Evolutionary conservation across 1,140 invertebrate genomes (phyloP).

Genomic region (Prorops nasuta): DNA sequence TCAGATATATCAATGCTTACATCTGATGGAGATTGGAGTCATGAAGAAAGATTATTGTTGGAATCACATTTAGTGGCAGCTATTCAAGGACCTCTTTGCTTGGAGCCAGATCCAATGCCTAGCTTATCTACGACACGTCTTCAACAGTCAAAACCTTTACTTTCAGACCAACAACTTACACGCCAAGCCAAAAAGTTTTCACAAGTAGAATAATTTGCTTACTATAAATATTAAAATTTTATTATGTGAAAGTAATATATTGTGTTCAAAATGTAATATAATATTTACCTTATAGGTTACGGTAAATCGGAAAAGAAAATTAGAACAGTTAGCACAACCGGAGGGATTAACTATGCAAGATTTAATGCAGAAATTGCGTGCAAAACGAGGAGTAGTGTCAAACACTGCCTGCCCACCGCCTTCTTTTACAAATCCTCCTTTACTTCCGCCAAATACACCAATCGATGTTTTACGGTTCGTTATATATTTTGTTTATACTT

Average conservation of each 20-base stretch:
- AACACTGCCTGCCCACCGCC: conserved; percentile 50
- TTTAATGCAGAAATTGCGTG: conserved; percentile 56
- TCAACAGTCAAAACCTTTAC: conserved; percentile 71
- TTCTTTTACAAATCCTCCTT: conserved; percentile 44
- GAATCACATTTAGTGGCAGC: conserved; percentile 83
- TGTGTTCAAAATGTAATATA: too few species aligned
- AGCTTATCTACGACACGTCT: conserved; percentile 71
- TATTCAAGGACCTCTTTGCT: conserved; percentile 79
- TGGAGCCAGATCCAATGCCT: conserved; percentile 81
- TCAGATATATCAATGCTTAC: conserved; percentile 72
- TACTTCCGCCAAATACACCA: conserved; percentile 45
- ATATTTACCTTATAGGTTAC: conserved; percentile 58
- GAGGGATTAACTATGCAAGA: conserved; percentile 74
- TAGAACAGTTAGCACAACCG: conserved; percentile 78
- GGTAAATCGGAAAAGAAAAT: conserved; percentile 82
- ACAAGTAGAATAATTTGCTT: conserved; percentile 55
- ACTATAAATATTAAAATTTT: not conserved
- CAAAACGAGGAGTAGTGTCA: conserved; percentile 35
- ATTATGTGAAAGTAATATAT: not conserved
- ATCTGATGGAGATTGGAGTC: conserved; percentile 68
- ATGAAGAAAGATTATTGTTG: conserved; percentile 74
- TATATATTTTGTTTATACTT: conserved; percentile 4
- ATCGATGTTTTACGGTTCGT: conserved; percentile 52
- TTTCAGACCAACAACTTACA: conserved; percentile 73
- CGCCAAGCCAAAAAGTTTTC: conserved; percentile 73